Evolutionary conservation across 2,797 vertebrate genomes (phyloP).

Genomic region (Megalops cyprinoides): DNA sequence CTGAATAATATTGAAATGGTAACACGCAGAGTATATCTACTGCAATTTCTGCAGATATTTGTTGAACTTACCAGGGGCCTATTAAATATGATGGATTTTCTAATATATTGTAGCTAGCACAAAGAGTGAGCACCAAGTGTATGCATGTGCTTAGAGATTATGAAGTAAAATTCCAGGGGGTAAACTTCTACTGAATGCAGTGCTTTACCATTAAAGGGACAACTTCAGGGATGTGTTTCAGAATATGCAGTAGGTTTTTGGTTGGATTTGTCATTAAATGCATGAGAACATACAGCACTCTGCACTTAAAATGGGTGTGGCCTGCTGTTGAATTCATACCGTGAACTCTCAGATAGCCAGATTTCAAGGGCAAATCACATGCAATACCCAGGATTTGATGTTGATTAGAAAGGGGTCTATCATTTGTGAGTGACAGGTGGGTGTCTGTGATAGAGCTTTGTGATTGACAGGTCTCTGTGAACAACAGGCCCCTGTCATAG

Average conservation of each 20-base stretch:
- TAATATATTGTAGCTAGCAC: neutral
- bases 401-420: neutral
- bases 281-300: too few species aligned
- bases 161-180: slow-evolving; percentile 11
- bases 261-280: neutral
- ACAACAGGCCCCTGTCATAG: neutral
- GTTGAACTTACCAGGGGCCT: neutral
- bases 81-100: slow-evolving; percentile 16
- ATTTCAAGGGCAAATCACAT: too few species aligned
- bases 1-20: too few species aligned
- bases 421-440: neutral
- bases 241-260: neutral
- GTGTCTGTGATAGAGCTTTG: neutral
- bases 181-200: neutral
- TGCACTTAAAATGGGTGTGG: too few species aligned
- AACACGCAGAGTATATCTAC: neutral
- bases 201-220: neutral
- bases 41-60: neutral
- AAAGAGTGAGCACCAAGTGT: neutral
- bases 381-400: neutral
- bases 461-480: neutral
- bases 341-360: neutral
- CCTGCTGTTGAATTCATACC: neutral
- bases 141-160: slow-evolving; percentile 1
- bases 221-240: neutral